Conservation (phyloP, 2,797 vertebrate genomes). For the Neostethus bicornis region DNA sequence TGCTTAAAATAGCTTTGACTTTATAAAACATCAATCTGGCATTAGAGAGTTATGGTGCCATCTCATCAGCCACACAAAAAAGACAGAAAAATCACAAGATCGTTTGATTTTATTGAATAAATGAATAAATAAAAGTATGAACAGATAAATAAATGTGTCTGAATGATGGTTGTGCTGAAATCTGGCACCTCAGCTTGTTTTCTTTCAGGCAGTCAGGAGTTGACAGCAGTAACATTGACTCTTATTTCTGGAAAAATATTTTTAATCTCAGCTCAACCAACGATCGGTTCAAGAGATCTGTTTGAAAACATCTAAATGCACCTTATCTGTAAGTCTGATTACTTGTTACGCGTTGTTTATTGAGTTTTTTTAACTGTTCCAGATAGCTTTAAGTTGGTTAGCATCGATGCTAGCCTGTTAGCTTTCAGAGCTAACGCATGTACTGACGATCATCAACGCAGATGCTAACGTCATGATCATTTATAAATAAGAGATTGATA, state of each 20-base stretch:
- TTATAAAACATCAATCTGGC: not conserved
- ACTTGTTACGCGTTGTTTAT: conserved; percentile 49
- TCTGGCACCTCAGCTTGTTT: conserved; percentile 65
- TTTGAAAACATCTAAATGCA: not conserved
- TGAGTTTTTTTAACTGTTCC: conserved; percentile 62
- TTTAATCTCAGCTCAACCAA: conserved; percentile 1
- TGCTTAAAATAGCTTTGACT: not conserved
- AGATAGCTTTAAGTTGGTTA: conserved; percentile 57
- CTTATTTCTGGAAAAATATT: conserved; percentile 2
- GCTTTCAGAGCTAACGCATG: conserved; percentile 55
- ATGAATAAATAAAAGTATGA: not conserved
- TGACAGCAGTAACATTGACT: conserved; percentile 48
- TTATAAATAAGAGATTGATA: conserved; percentile 49
- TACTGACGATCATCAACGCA: conserved; percentile 63
- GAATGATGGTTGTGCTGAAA: conserved; percentile 40
- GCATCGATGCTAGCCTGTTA: conserved; percentile 59
- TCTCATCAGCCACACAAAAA: not conserved
- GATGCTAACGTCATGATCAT: conserved; percentile 60
- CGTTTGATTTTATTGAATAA: not conserved
- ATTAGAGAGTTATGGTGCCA: not conserved
- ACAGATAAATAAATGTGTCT: not conserved
- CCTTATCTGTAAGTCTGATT: conserved; percentile 54
- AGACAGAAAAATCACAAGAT: not conserved
- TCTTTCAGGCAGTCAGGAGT: conserved; percentile 44
- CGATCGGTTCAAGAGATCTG: not conserved